Evolutionary conservation across 1,140 invertebrate genomes (phyloP).

Genomic region (Lutraria rhynchaena): DNA sequence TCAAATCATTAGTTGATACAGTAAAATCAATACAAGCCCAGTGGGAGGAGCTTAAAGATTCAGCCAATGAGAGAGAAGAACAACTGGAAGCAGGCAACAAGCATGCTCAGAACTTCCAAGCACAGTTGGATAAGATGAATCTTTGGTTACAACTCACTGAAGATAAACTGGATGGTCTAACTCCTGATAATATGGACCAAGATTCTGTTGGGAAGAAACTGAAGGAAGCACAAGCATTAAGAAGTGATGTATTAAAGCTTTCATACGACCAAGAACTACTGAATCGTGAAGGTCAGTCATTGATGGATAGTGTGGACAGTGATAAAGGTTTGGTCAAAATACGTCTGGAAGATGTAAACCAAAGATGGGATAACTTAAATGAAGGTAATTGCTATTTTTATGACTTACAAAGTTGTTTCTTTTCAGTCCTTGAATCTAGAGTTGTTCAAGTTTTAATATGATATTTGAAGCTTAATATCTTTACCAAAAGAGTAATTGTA

Average conservation of each 20-base stretch:
- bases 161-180: constrained; percentile 91
- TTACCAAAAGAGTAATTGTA: too few species aligned
- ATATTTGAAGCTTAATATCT: too few species aligned
- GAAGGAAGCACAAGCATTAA: constrained; percentile 91
- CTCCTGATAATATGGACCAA: constrained; percentile 91
- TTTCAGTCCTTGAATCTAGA: background rate
- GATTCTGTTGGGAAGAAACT: constrained; percentile 94
- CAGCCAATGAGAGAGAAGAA: constrained; percentile 65
- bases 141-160: constrained; percentile 95
- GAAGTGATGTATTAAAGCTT: constrained; percentile 95
- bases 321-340: constrained; percentile 94
- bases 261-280: constrained; percentile 96
- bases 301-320: constrained; percentile 91
- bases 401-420: constrained; percentile 1
- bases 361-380: constrained; percentile 93
- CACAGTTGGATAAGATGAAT: constrained; percentile 91
- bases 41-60: constrained; percentile 71
- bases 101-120: constrained; percentile 95
- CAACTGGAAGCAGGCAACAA: constrained; percentile 83
- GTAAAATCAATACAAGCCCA: constrained; percentile 70
- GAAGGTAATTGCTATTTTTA: constrained; percentile 84
- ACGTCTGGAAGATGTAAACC: constrained; percentile 90
- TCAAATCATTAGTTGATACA: constrained; percentile 66
- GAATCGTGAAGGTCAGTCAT: constrained; percentile 91
- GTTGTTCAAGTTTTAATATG: background rate